These are phyloP conservation scores for Drosophila falleni DNA, from an alignment of 2,888 invertebrate species.

Conservation along the genomic window DNA sequence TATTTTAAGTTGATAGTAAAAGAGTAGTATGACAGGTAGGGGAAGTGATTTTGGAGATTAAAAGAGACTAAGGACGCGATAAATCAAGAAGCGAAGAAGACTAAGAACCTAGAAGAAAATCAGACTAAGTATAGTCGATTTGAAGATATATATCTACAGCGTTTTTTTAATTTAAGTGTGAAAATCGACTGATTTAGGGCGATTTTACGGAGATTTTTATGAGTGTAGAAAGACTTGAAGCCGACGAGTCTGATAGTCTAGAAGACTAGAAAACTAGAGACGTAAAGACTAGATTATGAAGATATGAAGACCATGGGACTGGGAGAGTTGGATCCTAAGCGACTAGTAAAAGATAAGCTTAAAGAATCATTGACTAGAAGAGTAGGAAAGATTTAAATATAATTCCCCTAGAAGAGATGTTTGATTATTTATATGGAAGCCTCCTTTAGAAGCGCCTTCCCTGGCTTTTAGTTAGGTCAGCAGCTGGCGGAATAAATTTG, in stretches of 20 bases:
- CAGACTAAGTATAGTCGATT: no score
- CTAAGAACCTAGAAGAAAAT: neutral
- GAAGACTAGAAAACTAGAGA: neutral
- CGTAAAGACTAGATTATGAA: no score
- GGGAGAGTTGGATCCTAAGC: no score
- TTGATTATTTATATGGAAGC: neutral
- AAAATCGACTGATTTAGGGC: no score
- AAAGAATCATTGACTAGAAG: no score
- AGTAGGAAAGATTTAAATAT: no score
- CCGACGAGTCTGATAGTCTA: neutral
- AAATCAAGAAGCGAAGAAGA: neutral
- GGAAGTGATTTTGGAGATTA: neutral
- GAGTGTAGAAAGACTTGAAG: no score
- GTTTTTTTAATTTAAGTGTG: no score
- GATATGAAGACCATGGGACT: neutral
- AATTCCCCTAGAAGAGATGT: neutral
- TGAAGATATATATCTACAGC: no score
- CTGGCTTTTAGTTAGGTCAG: conserved; percentile 6
- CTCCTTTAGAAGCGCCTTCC: neutral
- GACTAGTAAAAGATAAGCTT: no score
- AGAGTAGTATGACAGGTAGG: neutral
- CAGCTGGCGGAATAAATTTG: conserved; percentile 30
- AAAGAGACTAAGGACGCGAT: neutral
- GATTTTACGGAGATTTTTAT: no score
- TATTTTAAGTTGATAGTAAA: neutral